A percentile compares a stretch with the other conserved stretches of the same genome.
Conservation (phyloP, 2,113 vertebrate species). For the Rhynchomys soricoides region DNA sequence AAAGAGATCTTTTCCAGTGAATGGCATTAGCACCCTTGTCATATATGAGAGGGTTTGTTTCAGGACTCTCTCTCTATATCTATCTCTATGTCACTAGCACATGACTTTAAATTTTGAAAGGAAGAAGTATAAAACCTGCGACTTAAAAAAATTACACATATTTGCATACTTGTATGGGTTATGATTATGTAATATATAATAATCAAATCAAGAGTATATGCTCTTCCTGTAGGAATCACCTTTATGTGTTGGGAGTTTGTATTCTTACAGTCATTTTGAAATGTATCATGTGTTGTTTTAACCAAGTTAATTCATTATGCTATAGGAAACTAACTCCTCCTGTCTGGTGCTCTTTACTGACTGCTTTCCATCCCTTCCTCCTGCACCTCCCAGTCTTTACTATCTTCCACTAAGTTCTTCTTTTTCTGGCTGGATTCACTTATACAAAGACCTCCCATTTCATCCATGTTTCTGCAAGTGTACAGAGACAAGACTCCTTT, state of each 20-base stretch:
- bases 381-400: background rate
- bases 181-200: background rate
- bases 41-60: background rate
- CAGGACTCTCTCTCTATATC: background rate
- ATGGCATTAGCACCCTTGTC: background rate
- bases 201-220: background rate
- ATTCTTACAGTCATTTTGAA: background rate
- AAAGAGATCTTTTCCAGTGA: background rate
- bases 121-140: background rate
- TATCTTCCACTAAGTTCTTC: background rate
- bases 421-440: background rate
- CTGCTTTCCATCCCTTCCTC: background rate
- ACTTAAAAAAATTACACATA: background rate
- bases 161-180: background rate
- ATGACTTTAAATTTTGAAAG: background rate
- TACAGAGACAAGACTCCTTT: background rate
- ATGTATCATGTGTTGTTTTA: background rate
- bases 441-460: background rate
- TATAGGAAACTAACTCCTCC: background rate
- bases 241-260: background rate
- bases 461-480: background rate
- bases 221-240: background rate
- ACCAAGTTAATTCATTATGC: background rate
- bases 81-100: background rate
- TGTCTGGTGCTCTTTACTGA: background rate